Conservation (phyloP, 2,113 vertebrate species). For the Promerops cafer region DNA sequence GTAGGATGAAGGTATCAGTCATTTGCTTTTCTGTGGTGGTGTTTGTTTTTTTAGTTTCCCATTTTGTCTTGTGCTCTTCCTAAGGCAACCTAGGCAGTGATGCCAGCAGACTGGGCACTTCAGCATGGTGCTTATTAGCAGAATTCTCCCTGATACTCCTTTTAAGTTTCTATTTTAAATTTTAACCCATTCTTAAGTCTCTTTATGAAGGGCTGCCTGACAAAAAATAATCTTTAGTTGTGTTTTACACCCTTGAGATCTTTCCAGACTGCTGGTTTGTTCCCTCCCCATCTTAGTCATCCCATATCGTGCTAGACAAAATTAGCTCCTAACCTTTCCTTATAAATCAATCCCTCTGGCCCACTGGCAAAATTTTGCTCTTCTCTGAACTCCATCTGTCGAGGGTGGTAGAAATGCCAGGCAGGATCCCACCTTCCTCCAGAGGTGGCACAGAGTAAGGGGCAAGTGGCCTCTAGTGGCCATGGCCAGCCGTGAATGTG, state of each 20-base stretch:
- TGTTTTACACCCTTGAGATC: conserved; percentile 30
- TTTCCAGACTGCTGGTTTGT: conserved; percentile 42
- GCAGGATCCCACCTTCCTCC: background rate
- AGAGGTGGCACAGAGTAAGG: background rate
- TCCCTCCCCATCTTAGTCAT: conserved; percentile 57
- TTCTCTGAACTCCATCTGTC: background rate
- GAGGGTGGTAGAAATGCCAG: background rate
- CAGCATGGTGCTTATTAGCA: background rate
- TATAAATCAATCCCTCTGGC: conserved; percentile 32
- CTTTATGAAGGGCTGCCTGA: background rate
- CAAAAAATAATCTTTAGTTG: background rate
- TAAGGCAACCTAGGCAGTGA: background rate
- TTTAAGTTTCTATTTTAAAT: background rate
- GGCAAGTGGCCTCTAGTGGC: conserved; percentile 51
- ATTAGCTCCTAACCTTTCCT: conserved; percentile 51
- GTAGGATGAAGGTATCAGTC: conserved; percentile 2
- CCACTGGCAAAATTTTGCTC: background rate
- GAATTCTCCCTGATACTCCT: background rate
- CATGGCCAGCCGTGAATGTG: background rate
- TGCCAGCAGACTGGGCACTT: background rate
- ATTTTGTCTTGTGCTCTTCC: background rate
- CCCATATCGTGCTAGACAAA: conserved; percentile 23
- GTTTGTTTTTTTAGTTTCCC: background rate
- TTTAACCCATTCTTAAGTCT: background rate
- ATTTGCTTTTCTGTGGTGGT: background rate